Evolutionary conservation across 1,140 invertebrate species (phyloP).

Genomic region (Hylaeus anthracinus): DNA sequence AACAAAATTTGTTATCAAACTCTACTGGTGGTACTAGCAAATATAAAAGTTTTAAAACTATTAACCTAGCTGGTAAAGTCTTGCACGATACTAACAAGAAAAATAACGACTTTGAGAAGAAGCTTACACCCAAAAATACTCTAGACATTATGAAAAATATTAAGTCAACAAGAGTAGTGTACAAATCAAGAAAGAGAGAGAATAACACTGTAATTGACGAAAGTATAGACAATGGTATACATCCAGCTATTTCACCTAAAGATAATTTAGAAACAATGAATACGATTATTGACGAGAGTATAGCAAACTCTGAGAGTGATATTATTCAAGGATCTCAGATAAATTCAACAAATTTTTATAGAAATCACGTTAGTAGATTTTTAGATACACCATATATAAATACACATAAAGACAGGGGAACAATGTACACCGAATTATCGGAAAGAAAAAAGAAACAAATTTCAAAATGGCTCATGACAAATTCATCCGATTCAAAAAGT

Average conservation of each 20-base stretch:
- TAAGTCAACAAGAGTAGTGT: conserved; percentile 18
- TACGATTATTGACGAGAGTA: conserved; percentile 37
- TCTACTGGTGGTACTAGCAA: neutral
- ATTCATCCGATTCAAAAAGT: conserved; percentile 64
- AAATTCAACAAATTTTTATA: neutral
- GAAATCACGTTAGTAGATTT: neutral
- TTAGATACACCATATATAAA: neutral
- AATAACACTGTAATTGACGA: conserved; percentile 37
- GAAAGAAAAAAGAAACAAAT: conserved; percentile 66
- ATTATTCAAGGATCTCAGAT: conserved; percentile 17
- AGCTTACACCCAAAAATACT: conserved; percentile 28
- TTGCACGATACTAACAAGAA: neutral
- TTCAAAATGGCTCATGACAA: conserved; percentile 72
- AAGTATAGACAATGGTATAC: conserved; percentile 44
- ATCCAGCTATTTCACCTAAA: conserved; percentile 53
- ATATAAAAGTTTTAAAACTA: neutral
- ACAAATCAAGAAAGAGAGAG: conserved; percentile 40
- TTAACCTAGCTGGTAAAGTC: neutral
- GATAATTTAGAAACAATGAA: neutral
- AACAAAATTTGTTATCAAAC: neutral
- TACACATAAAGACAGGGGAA: neutral
- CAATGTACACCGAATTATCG: conserved; percentile 28
- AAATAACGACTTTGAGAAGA: neutral
- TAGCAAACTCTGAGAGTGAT: conserved; percentile 34
- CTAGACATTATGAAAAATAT: conserved; percentile 49